Conservation (phyloP, 1,140 invertebrate species). For the Periplaneta americana region DNA sequence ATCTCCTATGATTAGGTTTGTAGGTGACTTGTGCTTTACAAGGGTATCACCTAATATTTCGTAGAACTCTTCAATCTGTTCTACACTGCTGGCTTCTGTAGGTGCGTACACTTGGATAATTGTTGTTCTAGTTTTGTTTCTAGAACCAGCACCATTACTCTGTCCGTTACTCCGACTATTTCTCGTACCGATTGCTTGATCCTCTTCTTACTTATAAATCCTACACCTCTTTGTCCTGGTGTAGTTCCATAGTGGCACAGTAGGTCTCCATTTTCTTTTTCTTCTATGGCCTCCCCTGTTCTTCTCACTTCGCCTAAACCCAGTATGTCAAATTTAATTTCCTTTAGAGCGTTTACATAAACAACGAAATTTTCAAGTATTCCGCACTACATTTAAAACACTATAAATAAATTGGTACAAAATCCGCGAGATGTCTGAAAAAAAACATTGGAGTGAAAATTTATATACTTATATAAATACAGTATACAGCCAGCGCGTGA, state of each 20-base stretch:
- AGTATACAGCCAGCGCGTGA: too few species aligned
- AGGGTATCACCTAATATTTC: not conserved
- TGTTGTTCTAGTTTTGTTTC: not conserved
- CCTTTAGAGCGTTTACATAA: not conserved
- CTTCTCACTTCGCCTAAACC: not conserved
- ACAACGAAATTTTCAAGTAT: too few species aligned
- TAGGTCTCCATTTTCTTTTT: not conserved
- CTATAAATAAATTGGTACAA: too few species aligned
- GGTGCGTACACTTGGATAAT: not conserved
- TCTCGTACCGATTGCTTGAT: not conserved
- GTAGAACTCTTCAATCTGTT: not conserved
- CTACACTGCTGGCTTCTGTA: not conserved
- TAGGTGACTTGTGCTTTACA: not conserved
- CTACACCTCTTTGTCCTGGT: not conserved
- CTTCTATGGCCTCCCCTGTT: not conserved
- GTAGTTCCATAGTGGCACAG: not conserved
- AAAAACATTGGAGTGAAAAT: too few species aligned
- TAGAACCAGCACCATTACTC: not conserved
- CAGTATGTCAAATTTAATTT: not conserved
- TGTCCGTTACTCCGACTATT: not conserved
- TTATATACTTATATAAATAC: too few species aligned
- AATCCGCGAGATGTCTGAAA: too few species aligned
- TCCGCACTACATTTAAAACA: too few species aligned
- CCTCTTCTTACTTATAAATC: not conserved
- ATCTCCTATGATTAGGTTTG: not conserved